A percentile compares a stretch with the other conserved stretches of the same genome.
Conservation (phyloP, 2,888 invertebrate genomes). For the Protonemura montana region DNA sequence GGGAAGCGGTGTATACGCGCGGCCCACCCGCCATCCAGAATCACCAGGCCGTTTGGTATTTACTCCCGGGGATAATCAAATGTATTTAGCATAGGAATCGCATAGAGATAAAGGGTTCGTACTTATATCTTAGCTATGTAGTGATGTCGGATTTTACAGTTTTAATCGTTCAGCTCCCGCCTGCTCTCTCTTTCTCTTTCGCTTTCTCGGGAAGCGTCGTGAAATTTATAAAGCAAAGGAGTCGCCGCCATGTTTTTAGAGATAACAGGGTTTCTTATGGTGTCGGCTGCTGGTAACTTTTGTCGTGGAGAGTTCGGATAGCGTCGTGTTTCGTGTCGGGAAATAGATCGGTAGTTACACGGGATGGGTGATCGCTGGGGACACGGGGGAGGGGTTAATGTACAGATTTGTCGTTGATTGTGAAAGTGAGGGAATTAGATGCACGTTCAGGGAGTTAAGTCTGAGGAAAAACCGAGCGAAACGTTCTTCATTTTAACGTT, state of each 20-base stretch:
- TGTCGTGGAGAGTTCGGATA: background rate
- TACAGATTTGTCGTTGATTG: background rate
- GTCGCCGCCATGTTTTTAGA: background rate
- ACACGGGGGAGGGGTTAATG: background rate
- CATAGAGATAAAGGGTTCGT: slow-evolving; percentile 49
- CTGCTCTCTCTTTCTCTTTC: slow-evolving; percentile 24
- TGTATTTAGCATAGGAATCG: slow-evolving; percentile 50
- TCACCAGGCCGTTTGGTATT: slow-evolving; percentile 48
- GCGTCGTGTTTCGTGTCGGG: background rate
- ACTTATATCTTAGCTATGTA: slow-evolving; percentile 46
- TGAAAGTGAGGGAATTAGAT: background rate
- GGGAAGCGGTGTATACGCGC: background rate
- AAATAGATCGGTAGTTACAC: background rate
- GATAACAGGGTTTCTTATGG: background rate
- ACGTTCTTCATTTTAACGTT: too few relatives aligned
- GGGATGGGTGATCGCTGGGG: background rate
- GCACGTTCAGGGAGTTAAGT: background rate
- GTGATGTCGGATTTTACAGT: slow-evolving; percentile 49
- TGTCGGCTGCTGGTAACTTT: background rate
- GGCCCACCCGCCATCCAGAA: slow-evolving; percentile 20
- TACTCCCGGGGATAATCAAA: slow-evolving; percentile 50
- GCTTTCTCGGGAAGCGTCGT: slow-evolving; percentile 1
- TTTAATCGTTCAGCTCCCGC: slow-evolving; percentile 47
- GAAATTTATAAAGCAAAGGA: slow-evolving; percentile 5
- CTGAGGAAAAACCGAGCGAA: too few relatives aligned